These are phyloP conservation scores for Pterophyllum scalare DNA, from an alignment of 2,113 vertebrate genomes.

Conservation along the genomic window DNA sequence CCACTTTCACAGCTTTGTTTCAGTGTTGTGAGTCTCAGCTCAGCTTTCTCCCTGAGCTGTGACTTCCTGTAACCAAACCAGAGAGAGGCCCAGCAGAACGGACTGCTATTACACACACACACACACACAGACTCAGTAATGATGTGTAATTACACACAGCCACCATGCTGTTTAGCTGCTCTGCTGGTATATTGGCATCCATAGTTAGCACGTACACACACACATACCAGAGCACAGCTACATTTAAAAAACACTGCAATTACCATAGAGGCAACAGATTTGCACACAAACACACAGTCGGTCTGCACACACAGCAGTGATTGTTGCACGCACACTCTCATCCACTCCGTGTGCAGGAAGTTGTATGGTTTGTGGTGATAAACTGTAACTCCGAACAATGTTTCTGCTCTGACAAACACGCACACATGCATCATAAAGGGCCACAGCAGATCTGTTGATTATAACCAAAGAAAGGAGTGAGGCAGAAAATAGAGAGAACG, in stretches of 20 bases:
- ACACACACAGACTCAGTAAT: conserved; percentile 39
- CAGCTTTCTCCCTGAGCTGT: conserved; percentile 43
- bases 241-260: conserved; percentile 13
- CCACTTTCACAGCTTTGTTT: not conserved
- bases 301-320: not conserved
- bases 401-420: conserved; percentile 19
- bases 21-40: conserved; percentile 5
- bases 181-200: conserved; percentile 57
- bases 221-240: conserved; percentile 13
- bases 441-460: conserved; percentile 59
- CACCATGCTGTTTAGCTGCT: conserved; percentile 55
- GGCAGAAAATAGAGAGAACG: conserved; percentile 67
- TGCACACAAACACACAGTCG: conserved; percentile 19
- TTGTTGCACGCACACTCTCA: not conserved
- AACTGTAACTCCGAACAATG: conserved; percentile 52
- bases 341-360: conserved; percentile 54
- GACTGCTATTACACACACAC: conserved; percentile 19
- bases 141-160: conserved; percentile 63
- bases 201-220: conserved; percentile 55
- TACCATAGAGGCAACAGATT: not conserved
- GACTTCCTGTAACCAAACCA: conserved; percentile 62
- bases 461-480: conserved; percentile 52
- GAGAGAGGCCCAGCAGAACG: conserved; percentile 9
- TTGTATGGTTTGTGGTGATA: conserved; percentile 57
- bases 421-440: no score